phyloP scores from a whole-genome alignment of 53 echinoderm and acorn worm species.

The Paracentrotus lividus region DNA sequence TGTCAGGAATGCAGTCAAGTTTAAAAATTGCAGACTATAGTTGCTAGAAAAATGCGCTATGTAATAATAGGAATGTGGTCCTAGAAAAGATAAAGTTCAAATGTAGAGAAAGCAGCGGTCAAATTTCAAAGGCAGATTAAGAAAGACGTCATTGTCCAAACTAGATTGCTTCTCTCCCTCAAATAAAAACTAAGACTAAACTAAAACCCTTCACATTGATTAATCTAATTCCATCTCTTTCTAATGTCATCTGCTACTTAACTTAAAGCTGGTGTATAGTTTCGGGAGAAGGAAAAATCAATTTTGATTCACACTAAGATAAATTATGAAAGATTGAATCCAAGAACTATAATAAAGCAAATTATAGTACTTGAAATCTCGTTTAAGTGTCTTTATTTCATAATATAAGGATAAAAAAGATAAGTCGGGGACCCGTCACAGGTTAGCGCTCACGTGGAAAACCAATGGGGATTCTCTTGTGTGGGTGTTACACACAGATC shows the following conservation, averaged over 20 bases:
- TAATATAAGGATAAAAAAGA: neutral
- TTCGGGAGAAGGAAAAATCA: too few relatives aligned
- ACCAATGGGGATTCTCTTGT: too few relatives aligned
- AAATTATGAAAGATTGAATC: too few relatives aligned
- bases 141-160: neutral
- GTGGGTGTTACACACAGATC: too few relatives aligned
- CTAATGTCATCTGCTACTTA: neutral
- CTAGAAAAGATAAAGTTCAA: neutral
- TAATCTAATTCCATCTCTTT: neutral
- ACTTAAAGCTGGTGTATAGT: neutral
- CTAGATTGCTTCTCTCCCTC: neutral
- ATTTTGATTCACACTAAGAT: too few relatives aligned
- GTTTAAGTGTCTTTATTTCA: neutral
- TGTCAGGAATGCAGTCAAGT: too few relatives aligned
- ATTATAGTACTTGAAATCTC: neutral
- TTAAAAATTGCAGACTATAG: too few relatives aligned
- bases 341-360: too few relatives aligned
- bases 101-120: neutral
- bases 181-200: neutral
- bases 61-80: neutral
- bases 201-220: neutral
- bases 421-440: too few relatives aligned
- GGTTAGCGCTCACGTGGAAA: too few relatives aligned
- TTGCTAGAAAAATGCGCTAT: too few relatives aligned
- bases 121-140: neutral